Evolutionary conservation across 2,797 vertebrate species (phyloP).

Genomic region (Champsocephalus esox): DNA sequence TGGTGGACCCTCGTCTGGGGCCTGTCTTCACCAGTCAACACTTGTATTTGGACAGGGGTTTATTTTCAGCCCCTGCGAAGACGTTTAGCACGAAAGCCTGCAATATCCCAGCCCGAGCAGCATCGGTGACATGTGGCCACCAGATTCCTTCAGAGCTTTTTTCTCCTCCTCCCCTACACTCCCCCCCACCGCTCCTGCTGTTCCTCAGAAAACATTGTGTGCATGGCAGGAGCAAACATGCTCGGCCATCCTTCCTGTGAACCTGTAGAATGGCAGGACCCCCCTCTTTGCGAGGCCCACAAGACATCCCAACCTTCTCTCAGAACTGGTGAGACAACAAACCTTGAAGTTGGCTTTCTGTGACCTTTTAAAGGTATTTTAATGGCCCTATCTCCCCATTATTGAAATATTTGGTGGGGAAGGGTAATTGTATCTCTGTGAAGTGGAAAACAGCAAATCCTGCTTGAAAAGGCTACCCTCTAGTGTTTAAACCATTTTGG

Average conservation of each 20-base stretch:
- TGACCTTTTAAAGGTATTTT: constrained; percentile 78
- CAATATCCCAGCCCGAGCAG: constrained; percentile 70
- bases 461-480: constrained; percentile 80
- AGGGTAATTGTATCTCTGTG: constrained; percentile 58
- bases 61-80: constrained; percentile 75
- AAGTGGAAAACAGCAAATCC: constrained; percentile 58
- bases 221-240: constrained; percentile 81
- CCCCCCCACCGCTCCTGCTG: constrained; percentile 64
- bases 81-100: constrained; percentile 80
- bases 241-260: constrained; percentile 74
- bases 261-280: constrained; percentile 69
- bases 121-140: constrained; percentile 86
- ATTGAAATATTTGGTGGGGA: constrained; percentile 61
- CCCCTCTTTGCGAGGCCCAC: constrained; percentile 54
- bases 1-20: constrained; percentile 55
- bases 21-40: constrained; percentile 67
- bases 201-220: constrained; percentile 78
- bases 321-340: constrained; percentile 71
- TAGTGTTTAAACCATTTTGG: constrained; percentile 72
- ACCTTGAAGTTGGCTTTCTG: constrained; percentile 67
- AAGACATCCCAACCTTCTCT: constrained; percentile 49
- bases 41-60: constrained; percentile 75
- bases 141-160: constrained; percentile 81
- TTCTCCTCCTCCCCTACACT: constrained; percentile 30
- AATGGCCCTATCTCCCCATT: constrained; percentile 63